Percentiles rank a stretch among this genome's conserved stretches.
These are phyloP conservation scores for Formica aserva DNA, from an alignment of 2,888 invertebrate species.

Conservation along the genomic window DNA sequence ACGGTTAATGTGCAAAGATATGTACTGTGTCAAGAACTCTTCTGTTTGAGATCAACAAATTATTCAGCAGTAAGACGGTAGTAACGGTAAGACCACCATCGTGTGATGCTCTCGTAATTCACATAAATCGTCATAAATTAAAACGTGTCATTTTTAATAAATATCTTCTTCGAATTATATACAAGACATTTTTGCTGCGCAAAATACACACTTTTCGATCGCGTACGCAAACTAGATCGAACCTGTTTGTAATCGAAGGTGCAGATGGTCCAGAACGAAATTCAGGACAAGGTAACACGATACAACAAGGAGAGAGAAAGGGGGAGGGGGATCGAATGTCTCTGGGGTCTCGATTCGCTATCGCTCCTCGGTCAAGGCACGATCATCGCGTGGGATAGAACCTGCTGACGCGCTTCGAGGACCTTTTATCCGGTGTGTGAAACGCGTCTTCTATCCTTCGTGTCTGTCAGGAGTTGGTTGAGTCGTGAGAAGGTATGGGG, in stretches of 20 bases:
- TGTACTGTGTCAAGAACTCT: conserved; percentile 7
- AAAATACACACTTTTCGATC: not conserved
- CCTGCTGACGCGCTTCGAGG: conserved; percentile 75
- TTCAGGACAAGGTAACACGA: conserved; percentile 43
- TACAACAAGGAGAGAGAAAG: not conserved
- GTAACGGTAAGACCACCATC: not conserved
- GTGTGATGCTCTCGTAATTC: not conserved
- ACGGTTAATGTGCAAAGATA: conserved; percentile 9
- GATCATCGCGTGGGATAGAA: conserved; percentile 78
- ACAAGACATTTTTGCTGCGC: not conserved
- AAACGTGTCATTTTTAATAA: not conserved
- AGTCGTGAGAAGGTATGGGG: conserved; percentile 39
- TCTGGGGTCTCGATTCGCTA: conserved; percentile 60
- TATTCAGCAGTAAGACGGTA: not conserved
- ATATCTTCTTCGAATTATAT: not conserved
- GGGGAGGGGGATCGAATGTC: conserved; percentile 52
- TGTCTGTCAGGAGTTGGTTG: conserved; percentile 63
- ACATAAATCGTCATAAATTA: not conserved
- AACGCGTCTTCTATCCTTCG: conserved; percentile 58
- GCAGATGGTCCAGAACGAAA: conserved; percentile 35
- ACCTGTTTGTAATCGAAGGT: conserved; percentile 20
- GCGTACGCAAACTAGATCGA: conserved; percentile 8
- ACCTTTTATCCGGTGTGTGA: conserved; percentile 74
- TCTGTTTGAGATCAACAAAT: conserved; percentile 31
- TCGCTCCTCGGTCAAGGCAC: conserved; percentile 76